A percentile compares a stretch with the other conserved stretches of the same genome.
These are phyloP conservation scores for Drosophila bocki DNA, from an alignment of 1,140 invertebrate species.

Conservation along the genomic window DNA sequence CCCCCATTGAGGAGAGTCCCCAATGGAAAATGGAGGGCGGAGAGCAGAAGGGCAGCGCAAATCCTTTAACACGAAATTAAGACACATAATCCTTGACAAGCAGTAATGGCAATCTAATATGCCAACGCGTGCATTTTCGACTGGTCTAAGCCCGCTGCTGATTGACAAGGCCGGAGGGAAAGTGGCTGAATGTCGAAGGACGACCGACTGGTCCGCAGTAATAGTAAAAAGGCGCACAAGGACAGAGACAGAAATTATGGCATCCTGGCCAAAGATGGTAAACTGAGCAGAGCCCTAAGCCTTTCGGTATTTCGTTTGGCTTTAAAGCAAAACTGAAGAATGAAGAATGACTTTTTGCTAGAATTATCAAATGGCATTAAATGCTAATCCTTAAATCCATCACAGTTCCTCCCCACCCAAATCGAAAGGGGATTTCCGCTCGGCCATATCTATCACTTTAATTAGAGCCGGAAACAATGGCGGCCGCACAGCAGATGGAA, in stretches of 20 bases:
- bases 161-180: conserved; percentile 60
- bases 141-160: conserved; percentile 61
- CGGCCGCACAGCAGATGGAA: conserved; percentile 35
- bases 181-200: conserved; percentile 27
- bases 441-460: conserved; percentile 75
- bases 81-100: conserved; percentile 79
- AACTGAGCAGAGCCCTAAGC: conserved; percentile 45
- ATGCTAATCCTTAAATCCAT: conserved; percentile 51
- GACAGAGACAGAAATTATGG: conserved; percentile 46
- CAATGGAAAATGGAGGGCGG: conserved; percentile 17
- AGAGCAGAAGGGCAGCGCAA: conserved; percentile 56
- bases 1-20: not conserved
- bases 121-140: conserved; percentile 79
- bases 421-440: conserved; percentile 10
- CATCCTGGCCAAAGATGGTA: conserved; percentile 37
- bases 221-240: conserved; percentile 22
- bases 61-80: conserved; percentile 84
- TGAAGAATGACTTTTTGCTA: conserved; percentile 61
- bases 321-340: conserved; percentile 34
- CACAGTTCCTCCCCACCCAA: not conserved
- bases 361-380: conserved; percentile 62
- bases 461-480: conserved; percentile 62
- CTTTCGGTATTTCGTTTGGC: conserved; percentile 59
- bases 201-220: not conserved
- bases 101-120: conserved; percentile 83